These are phyloP conservation scores for Pseudomyrmex pallidus DNA, from an alignment of 1,140 invertebrate species.

Conservation along the genomic window DNA sequence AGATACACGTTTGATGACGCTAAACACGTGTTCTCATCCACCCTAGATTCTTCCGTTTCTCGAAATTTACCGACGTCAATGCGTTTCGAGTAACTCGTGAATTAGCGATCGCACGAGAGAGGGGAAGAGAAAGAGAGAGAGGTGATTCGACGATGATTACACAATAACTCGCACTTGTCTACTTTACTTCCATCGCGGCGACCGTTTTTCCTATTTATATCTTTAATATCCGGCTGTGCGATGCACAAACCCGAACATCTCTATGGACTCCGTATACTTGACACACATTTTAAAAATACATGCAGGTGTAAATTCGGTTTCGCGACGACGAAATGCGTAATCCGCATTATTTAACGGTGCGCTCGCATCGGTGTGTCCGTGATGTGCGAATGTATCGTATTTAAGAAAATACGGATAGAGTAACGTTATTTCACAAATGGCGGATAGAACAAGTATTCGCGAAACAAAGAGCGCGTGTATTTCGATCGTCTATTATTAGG, in stretches of 20 bases:
- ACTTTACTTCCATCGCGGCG: slow-evolving; percentile 42
- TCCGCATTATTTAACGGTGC: slow-evolving; percentile 59
- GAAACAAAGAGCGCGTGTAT: background rate
- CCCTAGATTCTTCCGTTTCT: slow-evolving; percentile 15
- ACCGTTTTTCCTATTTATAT: slow-evolving; percentile 70
- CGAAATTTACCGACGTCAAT: slow-evolving; percentile 37
- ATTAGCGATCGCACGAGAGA: background rate
- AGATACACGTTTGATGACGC: slow-evolving; percentile 3
- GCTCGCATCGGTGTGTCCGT: background rate
- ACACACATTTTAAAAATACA: slow-evolving; percentile 75
- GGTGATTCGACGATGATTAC: background rate
- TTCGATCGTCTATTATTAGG: background rate
- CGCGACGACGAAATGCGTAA: slow-evolving; percentile 46
- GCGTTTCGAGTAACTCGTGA: slow-evolving; percentile 12
- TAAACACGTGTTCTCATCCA: slow-evolving; percentile 1
- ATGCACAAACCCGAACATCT: slow-evolving; percentile 55
- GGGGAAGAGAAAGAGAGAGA: background rate
- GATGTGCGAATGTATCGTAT: background rate
- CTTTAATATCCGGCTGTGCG: slow-evolving; percentile 63
- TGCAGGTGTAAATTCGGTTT: slow-evolving; percentile 68
- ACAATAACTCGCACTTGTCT: slow-evolving; percentile 38
- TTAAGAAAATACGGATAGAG: slow-evolving; percentile 1
- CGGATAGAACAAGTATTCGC: background rate
- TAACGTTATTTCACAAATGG: background rate
- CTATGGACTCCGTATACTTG: slow-evolving; percentile 73